Evolutionary conservation across 1,140 invertebrate species (phyloP).

Genomic region (Sarcophaga bullata): DNA sequence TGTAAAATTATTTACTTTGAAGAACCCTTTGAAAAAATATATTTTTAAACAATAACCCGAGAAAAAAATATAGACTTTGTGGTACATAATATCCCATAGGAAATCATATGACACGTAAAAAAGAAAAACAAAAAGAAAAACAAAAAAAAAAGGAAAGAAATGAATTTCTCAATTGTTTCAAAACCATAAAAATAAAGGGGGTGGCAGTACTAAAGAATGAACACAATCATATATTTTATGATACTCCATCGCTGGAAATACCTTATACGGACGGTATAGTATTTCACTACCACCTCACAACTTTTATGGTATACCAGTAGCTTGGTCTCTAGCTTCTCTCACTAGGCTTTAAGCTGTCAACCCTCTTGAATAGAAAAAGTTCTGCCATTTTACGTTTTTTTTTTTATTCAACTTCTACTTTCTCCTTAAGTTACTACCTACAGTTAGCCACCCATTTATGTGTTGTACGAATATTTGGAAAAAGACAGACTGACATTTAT

Average conservation of each 20-base stretch:
- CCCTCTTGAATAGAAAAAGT: constrained; percentile 25
- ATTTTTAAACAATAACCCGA: background rate
- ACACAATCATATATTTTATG: background rate
- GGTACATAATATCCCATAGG: constrained; percentile 1
- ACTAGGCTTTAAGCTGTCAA: background rate
- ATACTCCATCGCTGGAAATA: background rate
- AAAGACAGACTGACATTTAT: background rate
- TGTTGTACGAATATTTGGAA: background rate
- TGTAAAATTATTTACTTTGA: no score
- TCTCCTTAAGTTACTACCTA: background rate
- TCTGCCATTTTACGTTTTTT: background rate
- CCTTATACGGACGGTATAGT: no score
- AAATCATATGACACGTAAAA: background rate
- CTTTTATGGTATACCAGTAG: no score
- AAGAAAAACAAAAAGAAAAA: background rate
- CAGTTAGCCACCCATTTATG: background rate
- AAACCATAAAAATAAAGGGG: background rate
- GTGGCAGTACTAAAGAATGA: background rate
- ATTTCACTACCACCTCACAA: no score
- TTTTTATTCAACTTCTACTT: background rate
- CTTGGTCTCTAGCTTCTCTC: background rate
- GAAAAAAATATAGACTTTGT: background rate
- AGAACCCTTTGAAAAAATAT: background rate
- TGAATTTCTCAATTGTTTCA: background rate
- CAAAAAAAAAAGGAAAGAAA: background rate